Conservation (phyloP, 2,797 vertebrate species). For the Anabas testudineus region DNA sequence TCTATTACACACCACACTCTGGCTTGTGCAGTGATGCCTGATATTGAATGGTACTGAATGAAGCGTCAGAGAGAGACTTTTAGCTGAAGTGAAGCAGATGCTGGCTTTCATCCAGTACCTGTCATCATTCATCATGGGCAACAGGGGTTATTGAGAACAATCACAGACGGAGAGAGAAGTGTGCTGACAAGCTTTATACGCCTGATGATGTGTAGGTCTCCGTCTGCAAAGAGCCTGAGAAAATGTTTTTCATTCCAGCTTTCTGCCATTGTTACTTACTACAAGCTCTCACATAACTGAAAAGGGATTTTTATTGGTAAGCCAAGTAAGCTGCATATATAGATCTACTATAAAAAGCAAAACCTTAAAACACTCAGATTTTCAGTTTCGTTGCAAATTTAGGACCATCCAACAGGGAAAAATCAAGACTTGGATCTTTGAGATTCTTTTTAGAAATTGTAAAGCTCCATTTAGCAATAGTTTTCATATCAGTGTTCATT, state of each 20-base stretch:
- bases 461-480: neutral
- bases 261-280: constrained; percentile 48
- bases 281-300: constrained; percentile 21
- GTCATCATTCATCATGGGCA: constrained; percentile 66
- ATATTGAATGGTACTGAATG: constrained; percentile 68
- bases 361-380: neutral
- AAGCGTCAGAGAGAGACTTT: constrained; percentile 57
- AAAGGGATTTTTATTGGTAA: constrained; percentile 28
- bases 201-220: constrained; percentile 58
- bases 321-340: constrained; percentile 41
- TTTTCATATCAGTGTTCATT: constrained; percentile 11
- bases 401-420: neutral
- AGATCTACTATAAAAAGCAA: constrained; percentile 15
- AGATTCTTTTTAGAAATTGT: neutral
- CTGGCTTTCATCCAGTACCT: constrained; percentile 72
- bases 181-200: constrained; percentile 67
- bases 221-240: constrained; percentile 54
- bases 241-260: constrained; percentile 61
- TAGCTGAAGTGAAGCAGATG: constrained; percentile 48
- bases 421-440: neutral
- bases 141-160: constrained; percentile 65
- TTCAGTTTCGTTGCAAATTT: constrained; percentile 4
- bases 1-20: constrained; percentile 39
- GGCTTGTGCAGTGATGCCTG: constrained; percentile 54
- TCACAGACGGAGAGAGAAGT: constrained; percentile 59